phyloP scores from a whole-genome alignment of 2,797 vertebrate genomes.

The Hylomyscus alleni region DNA sequence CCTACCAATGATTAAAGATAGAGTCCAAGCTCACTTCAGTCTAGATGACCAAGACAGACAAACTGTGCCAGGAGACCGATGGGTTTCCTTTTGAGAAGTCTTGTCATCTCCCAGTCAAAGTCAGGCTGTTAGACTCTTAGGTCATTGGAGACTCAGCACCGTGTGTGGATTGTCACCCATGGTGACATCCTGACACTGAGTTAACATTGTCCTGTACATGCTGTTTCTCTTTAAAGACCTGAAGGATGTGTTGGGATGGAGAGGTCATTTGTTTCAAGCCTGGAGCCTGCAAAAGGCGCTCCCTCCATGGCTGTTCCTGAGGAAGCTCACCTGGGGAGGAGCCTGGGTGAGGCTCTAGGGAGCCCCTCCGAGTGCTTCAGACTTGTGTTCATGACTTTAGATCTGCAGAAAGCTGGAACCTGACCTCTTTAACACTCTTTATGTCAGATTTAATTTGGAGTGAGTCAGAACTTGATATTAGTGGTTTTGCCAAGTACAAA shows the following conservation, averaged over 20 bases:
- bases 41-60: too few species aligned
- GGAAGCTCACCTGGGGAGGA: background rate
- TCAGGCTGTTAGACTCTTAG: background rate
- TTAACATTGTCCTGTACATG: background rate
- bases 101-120: background rate
- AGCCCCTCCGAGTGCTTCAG: background rate
- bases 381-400: background rate
- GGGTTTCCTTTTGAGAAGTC: background rate
- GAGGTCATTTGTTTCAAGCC: background rate
- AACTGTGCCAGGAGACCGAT: background rate
- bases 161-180: background rate
- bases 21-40: background rate
- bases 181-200: background rate
- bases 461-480: background rate
- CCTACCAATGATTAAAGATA: too few species aligned
- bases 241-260: background rate
- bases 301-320: background rate
- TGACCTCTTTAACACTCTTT: background rate
- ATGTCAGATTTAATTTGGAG: too few species aligned
- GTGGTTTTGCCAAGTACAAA: background rate
- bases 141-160: background rate
- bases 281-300: background rate
- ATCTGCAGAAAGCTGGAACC: background rate
- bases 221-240: background rate
- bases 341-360: background rate